Evolutionary conservation across 2,888 invertebrate species (phyloP).

Genomic region (Sclerodermus sp.): DNA sequence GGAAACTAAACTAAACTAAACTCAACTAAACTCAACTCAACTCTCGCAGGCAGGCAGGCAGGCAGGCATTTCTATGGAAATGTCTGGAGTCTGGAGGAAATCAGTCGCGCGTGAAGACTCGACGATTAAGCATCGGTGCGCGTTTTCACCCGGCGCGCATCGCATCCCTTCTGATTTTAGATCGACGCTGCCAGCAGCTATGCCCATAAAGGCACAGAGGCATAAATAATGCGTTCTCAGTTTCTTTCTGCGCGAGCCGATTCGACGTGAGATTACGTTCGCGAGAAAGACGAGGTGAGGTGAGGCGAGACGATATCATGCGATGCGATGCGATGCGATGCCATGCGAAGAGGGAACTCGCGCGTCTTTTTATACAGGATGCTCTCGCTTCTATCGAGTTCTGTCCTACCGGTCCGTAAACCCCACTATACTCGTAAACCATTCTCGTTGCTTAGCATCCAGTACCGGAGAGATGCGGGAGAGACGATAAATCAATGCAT

Average conservation of each 20-base stretch:
- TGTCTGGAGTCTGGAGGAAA: constrained; percentile 8
- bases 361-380: no score
- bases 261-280: constrained; percentile 18
- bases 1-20: no score
- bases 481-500: no score
- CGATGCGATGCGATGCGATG: constrained; percentile 5
- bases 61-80: constrained; percentile 3
- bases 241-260: constrained; percentile 21
- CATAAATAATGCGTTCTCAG: constrained; percentile 32
- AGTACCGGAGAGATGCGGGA: no score
- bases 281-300: constrained; percentile 9
- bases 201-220: constrained; percentile 26
- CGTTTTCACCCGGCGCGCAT: constrained; percentile 5
- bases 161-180: not conserved
- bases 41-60: constrained; percentile 7
- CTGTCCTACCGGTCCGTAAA: no score
- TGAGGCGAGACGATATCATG: constrained; percentile 4
- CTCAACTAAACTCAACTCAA: no score
- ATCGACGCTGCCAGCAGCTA: not conserved
- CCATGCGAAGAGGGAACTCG: not conserved
- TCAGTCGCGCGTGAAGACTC: constrained; percentile 18
- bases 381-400: no score
- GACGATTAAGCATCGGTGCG: constrained; percentile 24
- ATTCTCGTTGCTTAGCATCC: no score
- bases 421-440: no score